Base-by-base conservation (phyloP, 2,888 invertebrate species). In the Eurytoma californica region DNA sequence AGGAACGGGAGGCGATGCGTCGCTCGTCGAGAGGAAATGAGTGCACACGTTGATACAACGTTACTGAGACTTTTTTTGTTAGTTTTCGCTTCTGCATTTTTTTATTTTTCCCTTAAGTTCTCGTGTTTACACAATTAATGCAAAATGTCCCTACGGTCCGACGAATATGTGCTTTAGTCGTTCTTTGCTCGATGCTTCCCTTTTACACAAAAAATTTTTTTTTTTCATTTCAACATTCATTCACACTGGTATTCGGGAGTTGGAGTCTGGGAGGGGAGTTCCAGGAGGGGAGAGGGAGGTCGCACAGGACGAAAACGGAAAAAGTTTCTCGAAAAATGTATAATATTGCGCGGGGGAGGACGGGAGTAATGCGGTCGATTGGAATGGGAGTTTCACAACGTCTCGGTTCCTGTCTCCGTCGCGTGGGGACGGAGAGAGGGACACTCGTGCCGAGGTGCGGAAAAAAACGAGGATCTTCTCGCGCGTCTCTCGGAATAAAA, bases 71-170 rank as follows among this genome's bases (percentile, higher is more conserved):
- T 77, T 79, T 80, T 82, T 82, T 87, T 86, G 84, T 86, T 83
- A 82, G 84, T 86, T 84, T 86, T 86, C 86, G 85, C 86, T 86
- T 86, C 84, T 86, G 84, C 83, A 85, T 85, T 85, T 85, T 86
- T 85, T 84, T 85, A 83, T 83, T 86, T 85, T 83, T 84, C 84
- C 84, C 84, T 85, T 84, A 84, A 84, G 84, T 85, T 85, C 84
- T 86, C 86, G 86, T 86, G 86, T 87, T 87, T 88, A 88, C 87
- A 88, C 88, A 88, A 89, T 90, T 88, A 89, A 88, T 88, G 88
- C 88, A 89, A 89, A 89, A 89, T 89, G 87, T 89, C 88, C 87
- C 89, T 89, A 87, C 88, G 86, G 87, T 89, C 87, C 88, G 88
- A 89, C 88, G 88, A 89, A 88, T 87, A 86, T 88, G 87, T 88